Percentiles rank a stretch among this genome's conserved stretches.
phyloP scores from a whole-genome alignment of 35 echinoderm and acorn worm species.

The Apostichopus japonicus region DNA sequence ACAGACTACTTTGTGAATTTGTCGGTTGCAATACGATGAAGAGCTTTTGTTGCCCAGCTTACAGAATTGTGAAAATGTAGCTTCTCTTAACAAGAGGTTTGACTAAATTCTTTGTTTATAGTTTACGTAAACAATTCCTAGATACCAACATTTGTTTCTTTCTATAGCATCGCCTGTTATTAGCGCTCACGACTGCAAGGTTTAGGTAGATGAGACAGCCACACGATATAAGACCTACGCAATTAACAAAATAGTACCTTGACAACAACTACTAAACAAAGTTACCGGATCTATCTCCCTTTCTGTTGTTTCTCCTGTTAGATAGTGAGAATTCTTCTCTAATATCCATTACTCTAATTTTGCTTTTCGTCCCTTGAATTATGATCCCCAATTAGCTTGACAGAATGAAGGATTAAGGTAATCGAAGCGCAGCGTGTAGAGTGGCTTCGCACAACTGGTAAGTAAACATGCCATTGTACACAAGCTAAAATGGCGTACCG shows the following conservation, averaged over 20 bases:
- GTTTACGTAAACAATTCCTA: background rate
- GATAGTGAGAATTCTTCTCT: background rate
- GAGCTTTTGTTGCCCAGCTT: too few species aligned
- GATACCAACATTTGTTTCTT: background rate
- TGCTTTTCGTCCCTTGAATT: background rate
- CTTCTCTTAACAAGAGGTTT: too few species aligned
- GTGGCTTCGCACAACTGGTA: constrained; percentile 10
- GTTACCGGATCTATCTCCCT: background rate
- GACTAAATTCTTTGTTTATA: background rate
- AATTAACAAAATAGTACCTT: constrained; percentile 1
- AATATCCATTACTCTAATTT: constrained; percentile 9
- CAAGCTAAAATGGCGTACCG: background rate
- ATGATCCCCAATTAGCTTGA: constrained; percentile 19
- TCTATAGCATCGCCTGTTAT: background rate
- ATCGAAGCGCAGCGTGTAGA: background rate
- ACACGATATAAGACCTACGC: background rate
- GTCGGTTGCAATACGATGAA: too few species aligned
- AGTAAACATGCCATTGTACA: background rate
- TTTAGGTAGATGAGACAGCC: background rate
- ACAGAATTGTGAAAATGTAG: too few species aligned
- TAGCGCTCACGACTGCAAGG: background rate
- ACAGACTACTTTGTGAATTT: too few species aligned
- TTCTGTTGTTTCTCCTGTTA: background rate
- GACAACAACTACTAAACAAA: background rate
- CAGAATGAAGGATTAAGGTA: constrained; percentile 43